phyloP scores from a whole-genome alignment of 2,888 invertebrate species.

The Sceliomorpha sp. region DNA sequence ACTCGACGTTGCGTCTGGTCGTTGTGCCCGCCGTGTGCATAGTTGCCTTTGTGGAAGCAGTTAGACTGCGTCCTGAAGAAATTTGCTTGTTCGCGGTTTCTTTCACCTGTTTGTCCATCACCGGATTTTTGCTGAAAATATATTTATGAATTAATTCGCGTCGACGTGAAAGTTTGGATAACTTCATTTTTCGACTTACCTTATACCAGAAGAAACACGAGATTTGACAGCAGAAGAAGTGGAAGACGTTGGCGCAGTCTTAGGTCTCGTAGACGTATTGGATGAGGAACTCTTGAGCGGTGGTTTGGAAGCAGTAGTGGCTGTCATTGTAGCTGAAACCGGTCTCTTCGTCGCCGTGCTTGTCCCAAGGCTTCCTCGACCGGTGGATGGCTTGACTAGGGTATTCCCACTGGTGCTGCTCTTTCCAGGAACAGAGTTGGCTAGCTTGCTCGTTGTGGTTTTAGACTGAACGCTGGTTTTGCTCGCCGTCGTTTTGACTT shows the following conservation, averaged over 20 bases:
- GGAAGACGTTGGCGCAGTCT: conserved; percentile 67
- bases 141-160: too few species aligned
- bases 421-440: conserved; percentile 1
- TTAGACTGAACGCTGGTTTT: conserved; percentile 44
- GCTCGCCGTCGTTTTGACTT: conserved; percentile 78
- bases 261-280: conserved; percentile 64
- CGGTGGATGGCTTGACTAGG: conserved; percentile 58
- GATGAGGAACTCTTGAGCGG: conserved; percentile 42
- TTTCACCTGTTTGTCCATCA: conserved; percentile 84
- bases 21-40: conserved; percentile 54
- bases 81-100: conserved; percentile 87
- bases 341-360: conserved; percentile 56
- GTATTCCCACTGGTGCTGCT: conserved; percentile 53
- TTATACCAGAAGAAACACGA: conserved; percentile 3
- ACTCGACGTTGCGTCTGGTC: conserved; percentile 55
- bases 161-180: too few species aligned
- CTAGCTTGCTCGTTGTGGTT: conserved; percentile 44
- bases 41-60: conserved; percentile 50
- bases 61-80: conserved; percentile 82
- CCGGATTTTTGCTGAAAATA: conserved; percentile 62
- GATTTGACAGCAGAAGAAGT: conserved; percentile 44
- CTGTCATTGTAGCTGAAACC: conserved; percentile 39
- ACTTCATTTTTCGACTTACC: too few species aligned
- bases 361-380: too few species aligned
- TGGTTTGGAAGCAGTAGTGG: conserved; percentile 43